A percentile compares a stretch with the other conserved stretches of the same genome.
phyloP scores from a whole-genome alignment of 1,140 invertebrate genomes.

The Orchesella cincta region DNA sequence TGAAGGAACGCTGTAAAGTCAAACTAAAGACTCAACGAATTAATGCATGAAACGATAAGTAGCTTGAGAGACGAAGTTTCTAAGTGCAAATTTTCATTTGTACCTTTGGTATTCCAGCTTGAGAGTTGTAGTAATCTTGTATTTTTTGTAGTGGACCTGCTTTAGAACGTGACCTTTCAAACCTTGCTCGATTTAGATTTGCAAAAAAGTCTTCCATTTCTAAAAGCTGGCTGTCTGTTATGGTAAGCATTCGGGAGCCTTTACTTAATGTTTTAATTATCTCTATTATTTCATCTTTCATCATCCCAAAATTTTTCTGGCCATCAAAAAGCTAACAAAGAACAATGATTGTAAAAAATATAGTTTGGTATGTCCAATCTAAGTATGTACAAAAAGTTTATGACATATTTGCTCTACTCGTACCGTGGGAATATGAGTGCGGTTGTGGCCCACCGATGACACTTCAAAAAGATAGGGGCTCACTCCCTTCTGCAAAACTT shows the following conservation, averaged over 20 bases:
- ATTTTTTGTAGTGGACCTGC: background rate
- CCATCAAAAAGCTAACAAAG: background rate
- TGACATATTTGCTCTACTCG: background rate
- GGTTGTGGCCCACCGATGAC: background rate
- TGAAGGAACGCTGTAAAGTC: background rate
- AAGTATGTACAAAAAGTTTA: background rate
- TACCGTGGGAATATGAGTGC: conserved; percentile 2
- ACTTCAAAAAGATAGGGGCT: background rate
- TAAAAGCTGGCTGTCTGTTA: conserved; percentile 5
- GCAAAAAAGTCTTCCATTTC: conserved; percentile 26
- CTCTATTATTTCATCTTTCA: conserved; percentile 12
- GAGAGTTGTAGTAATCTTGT: conserved; percentile 18
- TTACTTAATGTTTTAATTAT: conserved; percentile 4
- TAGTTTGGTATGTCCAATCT: background rate
- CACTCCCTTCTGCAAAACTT: conserved; percentile 3
- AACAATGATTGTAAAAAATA: background rate
- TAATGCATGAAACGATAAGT: too few species aligned
- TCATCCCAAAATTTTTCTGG: conserved; percentile 1
- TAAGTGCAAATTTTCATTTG: background rate
- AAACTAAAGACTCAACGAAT: background rate
- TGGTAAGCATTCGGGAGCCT: background rate
- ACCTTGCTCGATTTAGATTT: background rate
- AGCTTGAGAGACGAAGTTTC: too few species aligned
- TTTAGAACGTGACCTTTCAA: background rate
- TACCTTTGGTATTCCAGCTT: conserved; percentile 12